Evolutionary conservation across 2,113 vertebrate genomes (phyloP), one percentile per base, ranked within the genome.

Genomic region (Oreotrochilus melanogaster): DNA sequence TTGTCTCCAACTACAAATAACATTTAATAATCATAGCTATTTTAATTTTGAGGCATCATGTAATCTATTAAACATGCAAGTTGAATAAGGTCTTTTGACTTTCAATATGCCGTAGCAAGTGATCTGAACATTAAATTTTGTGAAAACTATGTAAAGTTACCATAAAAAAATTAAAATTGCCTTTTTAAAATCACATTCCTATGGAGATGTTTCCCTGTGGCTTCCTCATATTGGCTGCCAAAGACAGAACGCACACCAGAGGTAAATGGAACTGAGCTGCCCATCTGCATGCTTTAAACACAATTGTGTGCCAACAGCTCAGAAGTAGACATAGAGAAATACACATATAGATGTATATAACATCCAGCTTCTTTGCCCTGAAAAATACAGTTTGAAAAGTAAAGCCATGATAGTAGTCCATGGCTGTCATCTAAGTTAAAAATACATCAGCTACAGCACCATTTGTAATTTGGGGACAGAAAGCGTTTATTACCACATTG

Each of bases 261-360:
- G 96, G 89, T 97, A 96, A 96, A 97, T 94, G 94, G 89, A 97
- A 96, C 95, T 23, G 84, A 89, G 86, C 95, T 95, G 98, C 98
- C 96, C 98, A 98, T 98, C 98, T 98, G 98, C 86, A 89, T 98
- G 97, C 96, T 96, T 97, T 96, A 96, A 98, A 96, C 97, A 94
- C 84, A 92, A 91, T 78, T 94, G 91, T 94, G 97, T 98, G 98
- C 97, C 98, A 98, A 88, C 73, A 94, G 95, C 88, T 81, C 88
- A 89, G 65, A 96, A 96, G 89, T 30, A 81, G 2, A 56, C 28
- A n/a, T 53, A 81, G 25, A 66, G 67, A 86, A 28, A 91, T 42
- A 37, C 53, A 65, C 48, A 23, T 11, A 81, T 0, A 18, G 61
- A 62, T 17, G 33, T 35, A 60, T 15, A 35, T 91, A 91, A 60